Evolutionary conservation across 2,888 invertebrate genomes (phyloP).

Genomic region (Hirtodrosophila cameraria): DNA sequence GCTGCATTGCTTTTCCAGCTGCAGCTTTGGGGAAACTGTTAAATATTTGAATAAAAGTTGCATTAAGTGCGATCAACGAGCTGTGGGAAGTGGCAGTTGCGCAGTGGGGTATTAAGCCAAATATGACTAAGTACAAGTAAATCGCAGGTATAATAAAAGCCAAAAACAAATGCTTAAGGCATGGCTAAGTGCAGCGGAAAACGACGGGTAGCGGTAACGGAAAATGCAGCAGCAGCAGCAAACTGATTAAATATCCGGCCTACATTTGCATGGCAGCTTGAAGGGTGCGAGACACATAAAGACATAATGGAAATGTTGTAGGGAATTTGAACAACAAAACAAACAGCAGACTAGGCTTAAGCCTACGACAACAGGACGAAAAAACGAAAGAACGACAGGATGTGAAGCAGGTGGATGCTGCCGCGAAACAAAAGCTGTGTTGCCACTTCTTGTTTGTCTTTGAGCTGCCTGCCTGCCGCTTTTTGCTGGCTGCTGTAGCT

Average conservation of each 20-base stretch:
- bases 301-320: slow-evolving; percentile 60
- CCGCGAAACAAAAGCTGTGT: slow-evolving; percentile 60
- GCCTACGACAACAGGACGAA: slow-evolving; percentile 2
- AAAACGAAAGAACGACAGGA: too few relatives aligned
- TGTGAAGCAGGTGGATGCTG: slow-evolving; percentile 30
- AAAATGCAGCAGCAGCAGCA: slow-evolving; percentile 37
- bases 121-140: not conserved
- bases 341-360: slow-evolving; percentile 52
- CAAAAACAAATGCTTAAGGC: slow-evolving; percentile 44
- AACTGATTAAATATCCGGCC: slow-evolving; percentile 79
- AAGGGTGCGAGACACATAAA: too few relatives aligned
- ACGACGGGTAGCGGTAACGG: too few relatives aligned
- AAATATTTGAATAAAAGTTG: slow-evolving; percentile 27
- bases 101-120: slow-evolving; percentile 15
- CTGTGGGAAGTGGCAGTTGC: not conserved
- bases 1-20: too few relatives aligned
- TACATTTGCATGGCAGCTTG: slow-evolving; percentile 39
- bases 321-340: slow-evolving; percentile 73
- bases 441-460: too few relatives aligned
- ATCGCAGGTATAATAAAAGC: slow-evolving; percentile 22
- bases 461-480: slow-evolving; percentile 22
- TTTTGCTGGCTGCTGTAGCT: too few relatives aligned
- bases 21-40: not conserved
- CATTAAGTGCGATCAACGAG: slow-evolving; percentile 1
- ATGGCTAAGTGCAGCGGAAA: slow-evolving; percentile 39